Evolutionary conservation across 2,888 invertebrate genomes (phyloP).

Genomic region (Panzeria rudis): DNA sequence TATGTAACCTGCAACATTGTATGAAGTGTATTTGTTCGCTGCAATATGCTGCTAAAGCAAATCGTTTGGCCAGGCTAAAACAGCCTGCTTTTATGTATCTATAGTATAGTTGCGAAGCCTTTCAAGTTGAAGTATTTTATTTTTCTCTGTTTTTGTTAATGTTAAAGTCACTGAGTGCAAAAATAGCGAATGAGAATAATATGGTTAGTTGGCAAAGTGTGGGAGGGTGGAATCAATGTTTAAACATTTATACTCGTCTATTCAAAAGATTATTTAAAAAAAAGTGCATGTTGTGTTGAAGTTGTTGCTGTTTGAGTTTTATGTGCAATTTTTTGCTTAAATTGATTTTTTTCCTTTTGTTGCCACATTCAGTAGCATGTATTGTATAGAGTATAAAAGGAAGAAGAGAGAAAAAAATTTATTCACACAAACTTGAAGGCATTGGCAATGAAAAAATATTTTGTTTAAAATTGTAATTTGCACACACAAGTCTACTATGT

Average conservation of each 20-base stretch:
- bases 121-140: slow-evolving; percentile 58
- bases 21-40: neutral
- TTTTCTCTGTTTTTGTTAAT: slow-evolving; percentile 9
- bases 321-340: slow-evolving; percentile 8
- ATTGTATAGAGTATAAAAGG: slow-evolving; percentile 36
- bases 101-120: slow-evolving; percentile 47
- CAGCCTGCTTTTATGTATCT: slow-evolving; percentile 27
- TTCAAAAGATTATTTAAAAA: slow-evolving; percentile 10
- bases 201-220: slow-evolving; percentile 38
- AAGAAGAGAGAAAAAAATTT: slow-evolving; percentile 27
- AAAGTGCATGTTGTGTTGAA: slow-evolving; percentile 42
- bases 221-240: slow-evolving; percentile 48
- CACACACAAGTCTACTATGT: slow-evolving; percentile 27
- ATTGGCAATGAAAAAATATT: slow-evolving; percentile 71
- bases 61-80: slow-evolving; percentile 32
- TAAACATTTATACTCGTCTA: slow-evolving; percentile 50
- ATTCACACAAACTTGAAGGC: slow-evolving; percentile 51
- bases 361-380: slow-evolving; percentile 35
- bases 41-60: slow-evolving; percentile 13
- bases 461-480: slow-evolving; percentile 54
- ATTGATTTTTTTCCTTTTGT: slow-evolving; percentile 28
- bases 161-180: slow-evolving; percentile 54
- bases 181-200: slow-evolving; percentile 30
- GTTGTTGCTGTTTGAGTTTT: slow-evolving; percentile 52
- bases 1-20: slow-evolving; percentile 12